Conservation (phyloP, 2,888 invertebrate species). For the Agriotes lineatus region DNA sequence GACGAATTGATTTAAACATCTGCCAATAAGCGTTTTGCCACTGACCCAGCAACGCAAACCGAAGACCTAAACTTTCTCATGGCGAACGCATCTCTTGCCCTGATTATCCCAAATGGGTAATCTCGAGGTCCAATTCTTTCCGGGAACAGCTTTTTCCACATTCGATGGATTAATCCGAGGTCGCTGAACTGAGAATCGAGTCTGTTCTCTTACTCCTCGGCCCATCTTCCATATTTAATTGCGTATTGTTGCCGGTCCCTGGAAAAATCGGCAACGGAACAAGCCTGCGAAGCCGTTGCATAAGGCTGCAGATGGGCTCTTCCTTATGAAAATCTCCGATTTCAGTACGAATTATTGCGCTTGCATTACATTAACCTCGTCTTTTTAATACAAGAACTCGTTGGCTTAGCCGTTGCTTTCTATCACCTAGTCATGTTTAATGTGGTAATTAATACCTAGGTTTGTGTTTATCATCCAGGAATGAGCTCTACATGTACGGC, state of each 20-base stretch:
- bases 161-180: slow-evolving; percentile 1
- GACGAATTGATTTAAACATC: no score
- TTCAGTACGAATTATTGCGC: slow-evolving; percentile 1
- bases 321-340: neutral
- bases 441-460: no score
- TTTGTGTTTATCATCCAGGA: no score
- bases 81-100: no score
- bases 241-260: neutral
- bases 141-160: neutral
- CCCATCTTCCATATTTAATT: slow-evolving; percentile 12
- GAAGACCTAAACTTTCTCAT: no score
- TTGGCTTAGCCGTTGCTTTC: no score
- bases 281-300: neutral
- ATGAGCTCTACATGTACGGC: no score
- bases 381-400: no score
- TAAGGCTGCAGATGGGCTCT: neutral
- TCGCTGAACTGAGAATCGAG: slow-evolving; percentile 5
- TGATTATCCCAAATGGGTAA: slow-evolving; percentile 7
- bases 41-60: no score
- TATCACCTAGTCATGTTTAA: no score
- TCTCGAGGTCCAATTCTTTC: no score
- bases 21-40: no score
- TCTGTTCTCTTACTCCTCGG: neutral
- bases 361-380: neutral
- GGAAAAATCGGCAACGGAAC: neutral